Conservation (phyloP, 1,140 invertebrate genomes). For the Platorchestia sp. region DNA sequence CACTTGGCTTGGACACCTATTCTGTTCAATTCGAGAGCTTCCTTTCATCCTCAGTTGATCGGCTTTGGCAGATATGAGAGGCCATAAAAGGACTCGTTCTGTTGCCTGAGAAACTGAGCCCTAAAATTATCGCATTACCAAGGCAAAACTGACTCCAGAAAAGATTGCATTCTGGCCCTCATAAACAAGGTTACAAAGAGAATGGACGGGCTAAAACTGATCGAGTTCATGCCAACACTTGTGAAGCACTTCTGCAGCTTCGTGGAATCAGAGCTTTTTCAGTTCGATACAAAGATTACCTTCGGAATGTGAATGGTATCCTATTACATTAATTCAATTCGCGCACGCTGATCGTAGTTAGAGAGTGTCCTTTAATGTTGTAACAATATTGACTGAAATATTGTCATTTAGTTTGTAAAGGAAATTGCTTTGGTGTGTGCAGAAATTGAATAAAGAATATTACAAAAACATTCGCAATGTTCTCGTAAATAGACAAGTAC, state of each 20-base stretch:
- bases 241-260: neutral
- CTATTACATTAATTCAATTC: too few relatives aligned
- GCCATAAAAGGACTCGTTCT: neutral
- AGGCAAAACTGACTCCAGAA: neutral
- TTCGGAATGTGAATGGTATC: too few relatives aligned
- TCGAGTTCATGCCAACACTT: neutral
- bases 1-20: neutral
- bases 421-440: too few relatives aligned
- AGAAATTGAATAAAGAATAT: too few relatives aligned
- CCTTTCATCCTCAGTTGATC: neutral
- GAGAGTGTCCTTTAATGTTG: too few relatives aligned
- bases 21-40: neutral
- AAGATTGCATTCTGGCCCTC: neutral
- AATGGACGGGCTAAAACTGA: neutral
- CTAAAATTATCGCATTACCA: neutral
- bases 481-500: too few relatives aligned
- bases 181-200: neutral
- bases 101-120: neutral
- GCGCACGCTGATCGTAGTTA: too few relatives aligned
- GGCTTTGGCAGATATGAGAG: neutral
- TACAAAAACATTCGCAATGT: too few relatives aligned
- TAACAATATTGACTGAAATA: too few relatives aligned
- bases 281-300: too few relatives aligned
- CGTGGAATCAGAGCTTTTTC: too few relatives aligned
- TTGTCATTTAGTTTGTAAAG: too few relatives aligned